Base-by-base conservation (phyloP, 1,140 invertebrate species). In the Pomacea maculata region DNA sequence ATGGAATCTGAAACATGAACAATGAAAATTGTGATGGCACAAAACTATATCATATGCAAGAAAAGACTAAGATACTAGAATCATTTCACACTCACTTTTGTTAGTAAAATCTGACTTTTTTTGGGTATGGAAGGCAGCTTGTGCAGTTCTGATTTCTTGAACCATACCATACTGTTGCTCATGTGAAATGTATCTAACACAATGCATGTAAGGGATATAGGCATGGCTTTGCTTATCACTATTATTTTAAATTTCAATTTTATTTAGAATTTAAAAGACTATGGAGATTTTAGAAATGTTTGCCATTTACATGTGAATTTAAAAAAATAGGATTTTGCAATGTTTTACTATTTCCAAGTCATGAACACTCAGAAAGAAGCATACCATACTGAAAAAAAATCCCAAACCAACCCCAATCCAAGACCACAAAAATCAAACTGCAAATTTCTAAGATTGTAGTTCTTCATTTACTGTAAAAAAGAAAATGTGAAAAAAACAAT, bases 1-100 rank as follows among this genome's bases (percentile, higher is more conserved):
- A 57, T 68, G 64, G 45, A 57, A 78, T 78, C 77, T 78, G 77
- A 34, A 78, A 71, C 34, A 78, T 4, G 15, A 75, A 5, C 12
- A 70, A 70, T 25, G 67, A 9, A 12, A 12, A n/a, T 10, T 70
- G n/a, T 11, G 10, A 70, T 70, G 4, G 11, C 21, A 70, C 1
- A 70, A 25, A 70, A 70, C 64, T 11, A n/a, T 25, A 70, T 34
- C 64, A n/a, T 7, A 21, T n/a, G 29, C 67, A 70, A 70, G 11
- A 70, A 70, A 25, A 12, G n/a, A 11, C 2, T n/a, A n/a, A n/a
- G 17, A 65, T 65, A 65, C 64, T 65, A 65, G 17, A 17, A 65
- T 17, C 5, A 65, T 65, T n/a, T 19, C n/a, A 65, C 64, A 65
- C 64, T 19, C 64, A 65, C 17, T 65, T 19, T 65, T 65, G 64